A percentile compares a stretch with the other conserved stretches of the same genome.
phyloP scores from a whole-genome alignment of 2,797 vertebrate species.

The Enteromius mattozi region DNA sequence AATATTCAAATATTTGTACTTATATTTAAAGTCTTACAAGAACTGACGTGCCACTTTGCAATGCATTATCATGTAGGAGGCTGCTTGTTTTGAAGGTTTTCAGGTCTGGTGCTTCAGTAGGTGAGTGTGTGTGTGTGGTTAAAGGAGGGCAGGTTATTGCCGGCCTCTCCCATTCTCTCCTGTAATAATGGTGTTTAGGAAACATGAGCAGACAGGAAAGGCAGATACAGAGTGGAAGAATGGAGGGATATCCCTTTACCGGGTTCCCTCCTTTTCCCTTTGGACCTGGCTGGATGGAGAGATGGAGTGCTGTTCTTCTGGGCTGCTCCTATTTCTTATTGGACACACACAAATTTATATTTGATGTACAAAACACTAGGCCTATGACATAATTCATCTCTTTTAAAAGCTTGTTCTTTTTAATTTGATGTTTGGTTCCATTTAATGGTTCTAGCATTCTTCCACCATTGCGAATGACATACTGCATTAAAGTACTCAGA shows the following conservation, averaged over 20 bases:
- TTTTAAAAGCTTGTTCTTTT: slow-evolving; percentile 1
- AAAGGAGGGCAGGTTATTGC: slow-evolving; percentile 55
- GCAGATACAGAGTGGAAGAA: slow-evolving; percentile 80
- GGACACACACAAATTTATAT: slow-evolving; percentile 6
- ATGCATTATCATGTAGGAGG: background rate
- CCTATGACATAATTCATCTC: background rate
- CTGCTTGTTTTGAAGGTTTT: slow-evolving; percentile 1
- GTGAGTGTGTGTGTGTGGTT: slow-evolving; percentile 32
- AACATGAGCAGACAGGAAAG: slow-evolving; percentile 81
- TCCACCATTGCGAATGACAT: background rate
- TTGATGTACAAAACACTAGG: background rate
- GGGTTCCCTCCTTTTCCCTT: slow-evolving; percentile 80
- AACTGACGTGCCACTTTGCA: background rate
- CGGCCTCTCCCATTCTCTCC: slow-evolving; percentile 62
- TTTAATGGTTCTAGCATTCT: background rate
- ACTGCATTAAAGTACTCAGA: background rate
- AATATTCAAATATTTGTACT: background rate
- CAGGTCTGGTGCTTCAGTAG: slow-evolving; percentile 1
- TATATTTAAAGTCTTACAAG: background rate
- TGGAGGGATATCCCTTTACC: slow-evolving; percentile 86
- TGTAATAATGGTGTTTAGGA: slow-evolving; percentile 80
- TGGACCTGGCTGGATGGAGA: slow-evolving; percentile 73
- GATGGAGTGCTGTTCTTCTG: slow-evolving; percentile 52
- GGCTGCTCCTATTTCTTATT: background rate
- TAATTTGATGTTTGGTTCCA: background rate